Conservation (phyloP, 1,140 invertebrate species). For the Glossosoma conforme region DNA sequence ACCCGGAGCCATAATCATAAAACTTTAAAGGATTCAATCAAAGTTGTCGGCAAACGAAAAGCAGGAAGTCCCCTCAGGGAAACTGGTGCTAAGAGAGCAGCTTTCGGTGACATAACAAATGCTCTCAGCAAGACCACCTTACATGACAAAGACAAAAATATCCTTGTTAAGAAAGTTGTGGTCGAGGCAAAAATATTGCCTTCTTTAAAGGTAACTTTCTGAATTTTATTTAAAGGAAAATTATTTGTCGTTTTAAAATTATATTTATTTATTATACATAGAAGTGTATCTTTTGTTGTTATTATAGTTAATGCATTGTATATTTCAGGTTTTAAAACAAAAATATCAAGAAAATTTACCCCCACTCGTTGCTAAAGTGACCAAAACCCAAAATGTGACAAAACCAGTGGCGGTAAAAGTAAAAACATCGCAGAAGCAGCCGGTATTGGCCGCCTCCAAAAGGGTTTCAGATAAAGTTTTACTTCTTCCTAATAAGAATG, state of each 20-base stretch:
- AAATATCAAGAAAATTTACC: slow-evolving; percentile 40
- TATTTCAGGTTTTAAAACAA: slow-evolving; percentile 33
- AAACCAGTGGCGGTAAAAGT: no score
- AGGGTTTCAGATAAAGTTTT: no score
- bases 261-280: background rate
- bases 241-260: background rate
- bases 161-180: slow-evolving; percentile 46
- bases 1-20: slow-evolving; percentile 21
- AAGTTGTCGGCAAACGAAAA: slow-evolving; percentile 49
- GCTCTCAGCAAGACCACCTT: slow-evolving; percentile 44
- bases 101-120: slow-evolving; percentile 75
- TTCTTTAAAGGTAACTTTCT: slow-evolving; percentile 41
- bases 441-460: no score
- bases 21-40: slow-evolving; percentile 34
- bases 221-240: background rate
- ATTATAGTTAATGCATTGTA: no score
- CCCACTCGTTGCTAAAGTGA: slow-evolving; percentile 26
- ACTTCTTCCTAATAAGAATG: background rate
- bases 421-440: no score
- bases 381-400: slow-evolving; percentile 4
- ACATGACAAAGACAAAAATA: slow-evolving; percentile 38
- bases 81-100: slow-evolving; percentile 58
- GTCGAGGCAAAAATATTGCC: slow-evolving; percentile 50
- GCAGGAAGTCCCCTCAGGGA: slow-evolving; percentile 55
- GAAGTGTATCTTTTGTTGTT: no score